Conservation (phyloP, 2,797 vertebrate genomes). For the Xiphorhynchus erythropygius region DNA sequence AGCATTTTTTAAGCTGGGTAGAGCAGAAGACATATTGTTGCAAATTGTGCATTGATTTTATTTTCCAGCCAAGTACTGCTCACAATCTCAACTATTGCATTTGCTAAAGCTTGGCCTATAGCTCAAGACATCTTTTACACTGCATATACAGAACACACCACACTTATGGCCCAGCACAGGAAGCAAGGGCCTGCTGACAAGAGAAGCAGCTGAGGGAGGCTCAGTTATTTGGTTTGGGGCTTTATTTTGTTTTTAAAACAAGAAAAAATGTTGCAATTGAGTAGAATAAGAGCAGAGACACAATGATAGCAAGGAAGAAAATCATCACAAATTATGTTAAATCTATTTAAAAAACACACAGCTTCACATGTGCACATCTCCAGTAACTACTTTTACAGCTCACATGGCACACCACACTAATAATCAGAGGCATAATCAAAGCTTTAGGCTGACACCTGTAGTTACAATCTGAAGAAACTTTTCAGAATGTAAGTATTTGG, state of each 20-base stretch:
- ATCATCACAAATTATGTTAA: neutral
- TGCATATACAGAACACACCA: neutral
- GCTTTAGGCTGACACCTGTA: neutral
- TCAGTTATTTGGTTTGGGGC: fast-evolving
- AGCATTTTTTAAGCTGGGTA: neutral
- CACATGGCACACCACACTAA: neutral
- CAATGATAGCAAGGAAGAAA: neutral
- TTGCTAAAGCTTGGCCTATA: neutral
- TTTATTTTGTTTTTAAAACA: neutral
- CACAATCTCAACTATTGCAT: neutral
- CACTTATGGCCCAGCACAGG: neutral
- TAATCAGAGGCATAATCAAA: neutral
- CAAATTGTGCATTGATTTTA: neutral
- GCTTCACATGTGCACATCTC: neutral
- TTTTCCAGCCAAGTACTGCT: neutral
- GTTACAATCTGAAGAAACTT: neutral
- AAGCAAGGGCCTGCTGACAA: neutral
- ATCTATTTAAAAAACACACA: neutral
- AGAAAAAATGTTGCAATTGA: neutral
- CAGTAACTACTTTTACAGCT: neutral
- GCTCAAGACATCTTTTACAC: neutral
- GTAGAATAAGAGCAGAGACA: neutral
- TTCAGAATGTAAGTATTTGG: neutral
- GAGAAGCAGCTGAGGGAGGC: neutral
- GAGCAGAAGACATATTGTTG: neutral